A percentile compares a stretch with the other conserved stretches of the same genome.
Conservation (phyloP, 2,797 vertebrate genomes). For the Rhinophrynus dorsalis region DNA sequence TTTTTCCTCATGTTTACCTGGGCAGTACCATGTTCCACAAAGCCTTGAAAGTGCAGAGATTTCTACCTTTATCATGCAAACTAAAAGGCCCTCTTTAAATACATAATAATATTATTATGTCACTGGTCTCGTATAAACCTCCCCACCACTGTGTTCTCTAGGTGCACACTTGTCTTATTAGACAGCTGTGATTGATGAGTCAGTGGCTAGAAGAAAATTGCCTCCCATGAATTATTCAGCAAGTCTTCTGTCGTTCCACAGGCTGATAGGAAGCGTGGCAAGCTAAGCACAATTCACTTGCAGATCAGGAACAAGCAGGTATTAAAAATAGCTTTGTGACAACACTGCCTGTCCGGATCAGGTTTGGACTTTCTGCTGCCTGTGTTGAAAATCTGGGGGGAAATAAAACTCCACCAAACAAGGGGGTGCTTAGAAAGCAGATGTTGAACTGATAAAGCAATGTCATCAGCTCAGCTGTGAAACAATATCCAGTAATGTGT, state of each 20-base stretch:
- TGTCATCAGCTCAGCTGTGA: constrained; percentile 71
- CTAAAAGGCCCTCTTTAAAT: constrained; percentile 5
- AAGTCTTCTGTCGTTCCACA: constrained; percentile 92
- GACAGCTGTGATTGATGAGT: constrained; percentile 93
- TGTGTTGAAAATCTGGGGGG: constrained; percentile 64
- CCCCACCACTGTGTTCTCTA: constrained; percentile 65
- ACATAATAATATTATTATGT: constrained; percentile 17
- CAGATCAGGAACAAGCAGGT: constrained; percentile 92
- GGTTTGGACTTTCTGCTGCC: constrained; percentile 79
- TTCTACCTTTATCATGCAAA: background rate
- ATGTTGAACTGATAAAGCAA: constrained; percentile 71
- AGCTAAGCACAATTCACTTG: constrained; percentile 92
- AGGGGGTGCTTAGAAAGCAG: constrained; percentile 71
- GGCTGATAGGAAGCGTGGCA: constrained; percentile 93
- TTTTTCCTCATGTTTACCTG: too few relatives aligned
- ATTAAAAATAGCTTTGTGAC: constrained; percentile 88
- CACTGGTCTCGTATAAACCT: constrained; percentile 58
- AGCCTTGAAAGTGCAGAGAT: background rate
- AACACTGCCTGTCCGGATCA: constrained; percentile 79
- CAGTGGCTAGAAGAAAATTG: constrained; percentile 93
- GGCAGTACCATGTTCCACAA: too few relatives aligned
- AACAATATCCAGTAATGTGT: constrained; percentile 60
- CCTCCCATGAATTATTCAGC: constrained; percentile 92
- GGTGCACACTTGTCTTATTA: constrained; percentile 72
- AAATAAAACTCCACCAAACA: constrained; percentile 15